Evolutionary conservation across 2,113 vertebrate species (phyloP).

Genomic region (Spea bombifrons): DNA sequence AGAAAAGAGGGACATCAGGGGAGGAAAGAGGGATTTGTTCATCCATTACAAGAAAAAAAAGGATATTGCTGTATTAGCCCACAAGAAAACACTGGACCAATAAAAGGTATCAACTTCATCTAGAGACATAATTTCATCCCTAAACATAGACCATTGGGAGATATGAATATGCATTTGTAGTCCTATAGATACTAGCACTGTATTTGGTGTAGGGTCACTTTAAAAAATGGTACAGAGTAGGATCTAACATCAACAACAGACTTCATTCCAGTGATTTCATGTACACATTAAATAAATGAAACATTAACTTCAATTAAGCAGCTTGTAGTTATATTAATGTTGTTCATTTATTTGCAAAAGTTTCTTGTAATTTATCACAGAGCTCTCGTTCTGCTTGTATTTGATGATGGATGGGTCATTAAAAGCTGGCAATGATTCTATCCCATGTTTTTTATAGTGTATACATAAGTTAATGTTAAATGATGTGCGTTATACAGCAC

Average conservation of each 20-base stretch:
- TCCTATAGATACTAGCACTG: too few relatives aligned
- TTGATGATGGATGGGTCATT: slow-evolving; percentile 19
- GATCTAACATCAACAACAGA: background rate
- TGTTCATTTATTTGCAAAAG: slow-evolving; percentile 21
- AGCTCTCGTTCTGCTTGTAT: slow-evolving; percentile 3
- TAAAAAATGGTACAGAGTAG: background rate
- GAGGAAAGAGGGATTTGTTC: too few relatives aligned
- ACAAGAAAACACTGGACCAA: too few relatives aligned
- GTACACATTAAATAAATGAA: slow-evolving; percentile 25
- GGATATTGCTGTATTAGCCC: too few relatives aligned
- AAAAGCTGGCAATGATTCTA: slow-evolving; percentile 27
- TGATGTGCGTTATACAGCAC: background rate
- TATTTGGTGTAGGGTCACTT: background rate
- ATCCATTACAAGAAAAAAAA: too few relatives aligned
- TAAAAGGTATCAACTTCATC: too few relatives aligned
- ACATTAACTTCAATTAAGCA: slow-evolving; percentile 38
- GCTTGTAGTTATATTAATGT: slow-evolving; percentile 25
- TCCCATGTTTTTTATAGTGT: background rate
- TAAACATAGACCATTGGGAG: too few relatives aligned
- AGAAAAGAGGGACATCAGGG: too few relatives aligned
- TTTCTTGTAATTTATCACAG: slow-evolving; percentile 12
- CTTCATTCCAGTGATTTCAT: slow-evolving; percentile 8
- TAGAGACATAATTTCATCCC: too few relatives aligned
- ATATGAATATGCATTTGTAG: too few relatives aligned
- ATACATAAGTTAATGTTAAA: background rate